These are phyloP conservation scores for Synergus itoensis DNA, from an alignment of 2,888 invertebrate genomes.

Conservation along the genomic window DNA sequence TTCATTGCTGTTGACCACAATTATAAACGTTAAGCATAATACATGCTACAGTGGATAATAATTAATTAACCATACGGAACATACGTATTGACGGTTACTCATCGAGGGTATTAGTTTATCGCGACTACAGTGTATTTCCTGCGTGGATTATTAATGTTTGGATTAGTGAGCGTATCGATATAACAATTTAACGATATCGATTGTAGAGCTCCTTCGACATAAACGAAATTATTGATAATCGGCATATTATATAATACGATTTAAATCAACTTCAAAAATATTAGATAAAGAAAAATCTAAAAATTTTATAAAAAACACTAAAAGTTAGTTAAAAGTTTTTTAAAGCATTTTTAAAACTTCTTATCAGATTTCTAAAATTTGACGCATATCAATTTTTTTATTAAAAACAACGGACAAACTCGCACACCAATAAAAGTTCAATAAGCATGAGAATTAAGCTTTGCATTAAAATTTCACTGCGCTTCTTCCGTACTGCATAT, in stretches of 20 bases:
- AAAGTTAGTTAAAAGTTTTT: not conserved
- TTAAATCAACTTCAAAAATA: too few species aligned
- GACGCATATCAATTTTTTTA: conserved; percentile 11
- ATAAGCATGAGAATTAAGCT: not conserved
- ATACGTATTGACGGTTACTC: not conserved
- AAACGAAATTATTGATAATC: not conserved
- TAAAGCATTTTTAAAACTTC: not conserved
- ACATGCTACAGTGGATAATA: not conserved
- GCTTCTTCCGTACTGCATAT: not conserved
- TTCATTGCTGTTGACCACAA: not conserved
- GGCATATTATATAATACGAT: too few species aligned
- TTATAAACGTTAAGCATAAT: not conserved
- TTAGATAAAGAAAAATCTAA: too few species aligned
- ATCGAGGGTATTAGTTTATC: not conserved
- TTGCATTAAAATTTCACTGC: not conserved
- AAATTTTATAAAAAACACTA: too few species aligned
- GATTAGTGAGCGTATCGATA: conserved; percentile 6
- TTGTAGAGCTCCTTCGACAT: not conserved
- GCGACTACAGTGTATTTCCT: not conserved
- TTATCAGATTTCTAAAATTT: not conserved
- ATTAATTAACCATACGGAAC: not conserved
- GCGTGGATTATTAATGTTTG: not conserved
- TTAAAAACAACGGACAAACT: not conserved
- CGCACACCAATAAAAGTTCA: not conserved
- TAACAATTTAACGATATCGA: conserved; percentile 8